Conservation (phyloP, 2,888 invertebrate species). For the Patella pellucida region DNA sequence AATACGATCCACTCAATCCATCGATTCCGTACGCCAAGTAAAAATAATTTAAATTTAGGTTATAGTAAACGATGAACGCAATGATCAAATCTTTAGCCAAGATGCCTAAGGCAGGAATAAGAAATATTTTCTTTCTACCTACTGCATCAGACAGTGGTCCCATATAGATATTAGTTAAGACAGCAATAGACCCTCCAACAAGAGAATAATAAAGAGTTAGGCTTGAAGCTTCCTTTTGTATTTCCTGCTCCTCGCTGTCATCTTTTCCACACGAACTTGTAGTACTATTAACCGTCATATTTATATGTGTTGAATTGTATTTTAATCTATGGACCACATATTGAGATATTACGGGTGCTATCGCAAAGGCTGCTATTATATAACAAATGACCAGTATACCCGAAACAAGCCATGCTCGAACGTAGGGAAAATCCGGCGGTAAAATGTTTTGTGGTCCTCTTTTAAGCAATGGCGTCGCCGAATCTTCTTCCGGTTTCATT, state of each 20-base stretch:
- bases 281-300: no score
- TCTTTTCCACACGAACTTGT: no score
- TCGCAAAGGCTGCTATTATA: neutral
- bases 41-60: conserved; percentile 28
- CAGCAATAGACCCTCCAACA: neutral
- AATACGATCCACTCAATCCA: conserved; percentile 39
- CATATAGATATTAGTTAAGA: neutral
- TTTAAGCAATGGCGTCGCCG: no score
- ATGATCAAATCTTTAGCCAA: neutral
- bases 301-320: no score
- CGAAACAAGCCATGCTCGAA: neutral
- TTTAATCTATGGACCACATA: neutral
- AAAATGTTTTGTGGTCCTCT: neutral
- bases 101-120: neutral
- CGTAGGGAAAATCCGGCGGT: neutral
- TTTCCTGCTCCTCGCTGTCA: neutral
- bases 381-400: neutral
- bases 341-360: neutral
- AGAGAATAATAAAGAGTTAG: neutral
- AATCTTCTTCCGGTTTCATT: no score
- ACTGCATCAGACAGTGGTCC: neutral
- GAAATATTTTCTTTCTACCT: neutral
- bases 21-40: conserved; percentile 34
- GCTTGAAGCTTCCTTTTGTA: neutral
- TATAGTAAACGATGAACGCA: neutral